These are phyloP conservation scores for Catostomus latipinnis DNA, from an alignment of 2,797 vertebrate species.

Conservation along the genomic window DNA sequence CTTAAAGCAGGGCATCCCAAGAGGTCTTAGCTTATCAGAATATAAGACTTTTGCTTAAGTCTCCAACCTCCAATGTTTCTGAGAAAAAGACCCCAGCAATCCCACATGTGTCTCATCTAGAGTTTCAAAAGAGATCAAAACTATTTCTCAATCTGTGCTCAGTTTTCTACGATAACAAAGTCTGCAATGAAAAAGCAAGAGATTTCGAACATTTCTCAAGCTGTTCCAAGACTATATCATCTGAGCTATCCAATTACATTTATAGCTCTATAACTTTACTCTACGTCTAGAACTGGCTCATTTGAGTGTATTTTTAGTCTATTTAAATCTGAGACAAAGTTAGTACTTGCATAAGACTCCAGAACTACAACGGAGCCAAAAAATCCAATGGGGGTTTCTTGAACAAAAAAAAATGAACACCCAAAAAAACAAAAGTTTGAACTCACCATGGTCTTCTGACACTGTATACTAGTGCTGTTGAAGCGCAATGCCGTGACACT, in stretches of 20 bases:
- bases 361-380: no score
- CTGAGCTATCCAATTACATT: neutral
- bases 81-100: no score
- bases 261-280: no score
- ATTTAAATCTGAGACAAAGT: neutral
- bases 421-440: neutral
- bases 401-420: neutral
- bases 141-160: neutral
- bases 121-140: neutral
- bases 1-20: neutral
- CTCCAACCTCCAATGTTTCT: no score
- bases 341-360: neutral
- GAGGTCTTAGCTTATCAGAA: neutral
- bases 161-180: neutral
- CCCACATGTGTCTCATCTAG: neutral
- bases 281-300: no score
- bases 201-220: neutral
- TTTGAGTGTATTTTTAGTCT: no score
- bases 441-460: conserved; percentile 95
- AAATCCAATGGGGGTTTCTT: neutral
- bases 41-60: no score
- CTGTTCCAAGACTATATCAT: neutral
- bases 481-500: conserved; percentile 92
- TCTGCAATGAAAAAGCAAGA: no score
- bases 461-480: conserved; percentile 98